Evolutionary conservation across 2,113 vertebrate genomes (phyloP), one percentile per base, ranked within the genome.

Genomic region (Malurus alboscapulatus): DNA sequence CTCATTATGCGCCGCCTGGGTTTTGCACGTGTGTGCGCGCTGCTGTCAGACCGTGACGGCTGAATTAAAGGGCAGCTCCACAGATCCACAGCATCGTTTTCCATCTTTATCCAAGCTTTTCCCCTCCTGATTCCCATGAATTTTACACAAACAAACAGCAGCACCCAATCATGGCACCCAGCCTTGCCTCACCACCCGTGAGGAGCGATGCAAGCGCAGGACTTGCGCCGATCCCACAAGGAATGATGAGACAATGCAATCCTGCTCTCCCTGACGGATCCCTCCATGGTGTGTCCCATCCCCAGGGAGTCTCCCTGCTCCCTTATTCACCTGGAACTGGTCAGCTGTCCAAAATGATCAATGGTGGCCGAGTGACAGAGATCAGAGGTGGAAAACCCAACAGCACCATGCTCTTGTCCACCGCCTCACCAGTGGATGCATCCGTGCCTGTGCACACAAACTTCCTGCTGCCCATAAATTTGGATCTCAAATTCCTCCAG

Each of bases 191-290:
- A 6, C 20, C 17, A 2, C 25, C 27, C 3, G 16, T 12, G 45
- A 79, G 89, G 36, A 78, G 66, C 69, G 4, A 7, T 1, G 10
- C 72, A 45, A 22, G 81, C 72, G 40, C 93, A 72, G 66, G 34
- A 34, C 45, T 24, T 40, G 61, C 32, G 84, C 71, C 87, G 44
- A 12, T 14, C 18, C 45, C 24, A 90, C 76, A 68, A 68, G 58
- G 57, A 47, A 71, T 68, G 81, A 83, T 54, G 27, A 45, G 92
- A 88, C 86, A 91, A 95, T 44, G 63, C 71, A 92, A 85, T 91
- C 72, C 85, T 0, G 4, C 47, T n/a, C 19, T 14, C 29, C 21
- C 71, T 78, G 92, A 57, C 7, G 20, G 68, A 91, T 95, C 90
- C 62, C 91, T 93, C 84, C 75, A 14, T 36, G 34, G 84, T 25